These are phyloP conservation scores for Dioctria linearis DNA, from an alignment of 2,888 invertebrate genomes.

Conservation along the genomic window DNA sequence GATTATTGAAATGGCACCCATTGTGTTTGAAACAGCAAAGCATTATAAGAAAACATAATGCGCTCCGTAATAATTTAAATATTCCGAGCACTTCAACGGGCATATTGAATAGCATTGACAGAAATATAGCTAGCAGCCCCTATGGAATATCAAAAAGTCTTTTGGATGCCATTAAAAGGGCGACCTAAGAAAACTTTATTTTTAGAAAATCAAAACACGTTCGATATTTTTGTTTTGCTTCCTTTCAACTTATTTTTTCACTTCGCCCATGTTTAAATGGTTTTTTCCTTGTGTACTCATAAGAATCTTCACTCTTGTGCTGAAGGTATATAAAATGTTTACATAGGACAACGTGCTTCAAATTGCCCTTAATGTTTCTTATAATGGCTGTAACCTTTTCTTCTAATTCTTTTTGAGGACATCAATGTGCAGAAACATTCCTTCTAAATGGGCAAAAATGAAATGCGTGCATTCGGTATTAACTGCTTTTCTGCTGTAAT, in stretches of 20 bases:
- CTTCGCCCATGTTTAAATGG: slow-evolving; percentile 34
- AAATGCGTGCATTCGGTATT: slow-evolving; percentile 36
- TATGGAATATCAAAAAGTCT: slow-evolving; percentile 48
- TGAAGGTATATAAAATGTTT: slow-evolving; percentile 53
- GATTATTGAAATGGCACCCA: slow-evolving; percentile 33
- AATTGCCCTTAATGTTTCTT: slow-evolving; percentile 63
- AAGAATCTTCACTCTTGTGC: slow-evolving; percentile 3
- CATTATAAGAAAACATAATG: slow-evolving; percentile 26
- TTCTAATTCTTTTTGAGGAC: slow-evolving; percentile 47
- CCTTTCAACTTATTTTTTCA: slow-evolving; percentile 9
- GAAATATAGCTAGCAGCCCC: slow-evolving; percentile 44
- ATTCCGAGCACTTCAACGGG: slow-evolving; percentile 35
- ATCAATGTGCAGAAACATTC: slow-evolving; percentile 52
- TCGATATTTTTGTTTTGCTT: slow-evolving; percentile 20
- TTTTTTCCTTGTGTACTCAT: not conserved
- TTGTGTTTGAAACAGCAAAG: slow-evolving; percentile 16
- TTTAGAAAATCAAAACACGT: slow-evolving; percentile 54
- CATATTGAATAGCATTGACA: slow-evolving; percentile 50
- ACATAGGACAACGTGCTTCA: slow-evolving; percentile 63
- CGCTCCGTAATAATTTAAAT: slow-evolving; percentile 47
- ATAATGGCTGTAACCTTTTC: slow-evolving; percentile 57
- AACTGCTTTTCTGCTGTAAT: slow-evolving; percentile 29
- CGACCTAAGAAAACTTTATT: slow-evolving; percentile 50
- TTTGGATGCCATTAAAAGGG: slow-evolving; percentile 44
- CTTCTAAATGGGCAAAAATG: slow-evolving; percentile 49